Percentiles rank a stretch among this genome's conserved stretches.
Conservation (phyloP, 2,888 invertebrate genomes). For the Macrophya annulata region DNA sequence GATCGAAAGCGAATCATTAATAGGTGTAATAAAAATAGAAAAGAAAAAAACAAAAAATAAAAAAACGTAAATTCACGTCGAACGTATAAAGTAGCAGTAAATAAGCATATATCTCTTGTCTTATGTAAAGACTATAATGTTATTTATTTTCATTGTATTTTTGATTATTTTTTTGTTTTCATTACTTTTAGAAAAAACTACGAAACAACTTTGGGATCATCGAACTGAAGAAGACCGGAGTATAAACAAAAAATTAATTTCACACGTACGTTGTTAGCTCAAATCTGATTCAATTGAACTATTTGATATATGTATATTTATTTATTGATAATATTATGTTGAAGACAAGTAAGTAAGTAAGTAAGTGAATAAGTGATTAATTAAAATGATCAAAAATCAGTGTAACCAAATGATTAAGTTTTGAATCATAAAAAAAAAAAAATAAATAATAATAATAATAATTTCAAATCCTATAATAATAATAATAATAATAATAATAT, state of each 20-base stretch:
- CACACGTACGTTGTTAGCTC: not conserved
- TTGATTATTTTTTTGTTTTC: not conserved
- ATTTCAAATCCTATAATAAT: constrained; percentile 2
- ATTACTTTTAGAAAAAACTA: constrained; percentile 28
- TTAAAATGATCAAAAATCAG: not conserved
- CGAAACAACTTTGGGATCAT: constrained; percentile 15
- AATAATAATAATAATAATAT: not conserved
- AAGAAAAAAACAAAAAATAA: not conserved
- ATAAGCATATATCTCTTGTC: not conserved
- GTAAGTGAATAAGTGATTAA: not conserved
- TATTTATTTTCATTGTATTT: not conserved
- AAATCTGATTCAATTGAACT: not conserved
- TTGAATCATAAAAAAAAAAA: not conserved
- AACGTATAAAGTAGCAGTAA: not conserved
- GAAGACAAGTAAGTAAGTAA: not conserved
- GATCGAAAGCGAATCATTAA: not conserved
- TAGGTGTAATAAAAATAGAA: not conserved
- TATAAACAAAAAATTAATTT: not conserved
- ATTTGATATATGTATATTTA: not conserved
- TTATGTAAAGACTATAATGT: not conserved
- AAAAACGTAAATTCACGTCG: not conserved
- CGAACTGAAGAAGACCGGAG: constrained; percentile 17
- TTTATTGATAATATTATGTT: not conserved
- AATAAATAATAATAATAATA: not conserved
- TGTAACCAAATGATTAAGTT: constrained; percentile 1